Base-by-base conservation (phyloP, 2,797 vertebrate genomes). In the Onychomys torridus region DNA sequence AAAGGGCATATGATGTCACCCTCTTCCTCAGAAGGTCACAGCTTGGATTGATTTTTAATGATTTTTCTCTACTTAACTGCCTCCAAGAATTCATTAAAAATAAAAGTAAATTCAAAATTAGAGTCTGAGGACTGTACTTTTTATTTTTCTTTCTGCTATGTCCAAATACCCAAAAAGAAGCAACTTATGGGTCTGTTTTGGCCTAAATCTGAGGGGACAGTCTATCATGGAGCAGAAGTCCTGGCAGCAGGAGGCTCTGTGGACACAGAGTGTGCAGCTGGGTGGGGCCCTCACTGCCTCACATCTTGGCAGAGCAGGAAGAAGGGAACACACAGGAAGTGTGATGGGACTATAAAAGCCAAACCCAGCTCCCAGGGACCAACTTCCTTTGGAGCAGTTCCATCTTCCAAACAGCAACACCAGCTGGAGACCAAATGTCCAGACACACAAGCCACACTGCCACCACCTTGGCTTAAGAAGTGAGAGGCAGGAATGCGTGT, bases 1-100 rank as follows among this genome's bases (percentile, higher is more conserved):
- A 96, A 98, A 98, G 93, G 79, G 98, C 95, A 89, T 27, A 96
- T 98, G 79, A 94, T 96, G 94, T 97, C 97, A 92, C 63, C 94
- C 95, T 77, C 85, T 98, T 94, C 91, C 94, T 96, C 37, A 92
- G 96, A 96, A 98, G 92, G 91, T 96, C 97, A 95, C 19, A 87
- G 92, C 93, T 98, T 97, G 88, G 95, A 95, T 93, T 94, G 86
- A 84, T 5, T 63, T 95, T 98, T 96, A 92, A 96, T 73, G 89
- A 96, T 75, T 76, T 97, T 96, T 89, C 85, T 91, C 95, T 21
- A 27, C 96, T 97, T 96, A 86, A 86, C 84, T 95, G 43, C 87
- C 43, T 95, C 61, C 11, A 94, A 97, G 95, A 97, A 93, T 85
- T 88, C 0, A 84, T 96, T 19, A 79, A 93, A 82, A 93, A 96